phyloP scores from a whole-genome alignment of 2,797 vertebrate species.

The Halcyon badia region DNA sequence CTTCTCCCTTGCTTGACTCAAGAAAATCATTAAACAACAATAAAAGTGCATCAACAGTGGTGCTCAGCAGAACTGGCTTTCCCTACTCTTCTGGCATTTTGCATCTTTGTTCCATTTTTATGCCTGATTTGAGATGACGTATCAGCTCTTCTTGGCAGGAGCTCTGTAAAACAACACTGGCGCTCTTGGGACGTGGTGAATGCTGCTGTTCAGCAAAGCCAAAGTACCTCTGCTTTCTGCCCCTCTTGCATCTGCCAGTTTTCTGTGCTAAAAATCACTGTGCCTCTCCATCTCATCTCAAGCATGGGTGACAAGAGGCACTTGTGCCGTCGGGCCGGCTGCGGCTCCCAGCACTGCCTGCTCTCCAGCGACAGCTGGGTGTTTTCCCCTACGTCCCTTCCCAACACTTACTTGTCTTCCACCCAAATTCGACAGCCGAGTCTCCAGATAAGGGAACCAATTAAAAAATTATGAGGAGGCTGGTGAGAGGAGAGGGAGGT shows the following conservation, averaged over 20 bases:
- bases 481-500: neutral
- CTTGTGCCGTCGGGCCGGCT: fast-evolving
- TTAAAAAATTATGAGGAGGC: constrained; percentile 21
- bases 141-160: neutral
- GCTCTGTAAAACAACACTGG: neutral
- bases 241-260: neutral
- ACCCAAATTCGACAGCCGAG: neutral
- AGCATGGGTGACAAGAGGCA: neutral
- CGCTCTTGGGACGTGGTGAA: neutral
- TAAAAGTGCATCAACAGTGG: neutral
- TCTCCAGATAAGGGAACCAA: neutral
- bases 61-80: neutral
- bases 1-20: neutral
- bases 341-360: neutral
- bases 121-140: neutral
- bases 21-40: constrained; percentile 2
- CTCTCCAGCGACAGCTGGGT: neutral
- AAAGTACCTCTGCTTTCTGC: neutral
- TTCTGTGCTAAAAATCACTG: fast-evolving
- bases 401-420: neutral
- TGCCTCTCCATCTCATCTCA: neutral
- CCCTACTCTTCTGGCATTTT: neutral
- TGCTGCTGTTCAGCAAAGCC: neutral
- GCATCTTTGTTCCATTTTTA: constrained; percentile 24
- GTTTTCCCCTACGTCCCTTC: neutral